These are phyloP conservation scores for Dicrurus megarhynchus DNA, from an alignment of 2,113 vertebrate species.

Conservation along the genomic window DNA sequence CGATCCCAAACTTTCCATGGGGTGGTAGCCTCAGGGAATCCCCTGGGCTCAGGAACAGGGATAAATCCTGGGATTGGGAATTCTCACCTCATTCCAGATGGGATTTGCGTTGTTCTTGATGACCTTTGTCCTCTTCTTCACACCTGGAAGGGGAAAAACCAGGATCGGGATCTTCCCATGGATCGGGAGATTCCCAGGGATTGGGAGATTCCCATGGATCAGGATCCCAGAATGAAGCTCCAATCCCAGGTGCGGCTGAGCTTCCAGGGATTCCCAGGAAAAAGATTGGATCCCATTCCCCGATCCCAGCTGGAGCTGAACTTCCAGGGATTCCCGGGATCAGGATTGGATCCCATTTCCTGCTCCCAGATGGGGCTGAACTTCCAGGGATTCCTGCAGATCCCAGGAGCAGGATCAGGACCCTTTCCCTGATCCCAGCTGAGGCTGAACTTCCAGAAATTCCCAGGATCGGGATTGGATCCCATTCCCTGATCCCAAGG, in stretches of 20 bases:
- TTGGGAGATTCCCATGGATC: background rate
- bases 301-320: fast-evolving
- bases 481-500: too few species aligned
- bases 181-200: fast-evolving
- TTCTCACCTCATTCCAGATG: slow-evolving; percentile 92
- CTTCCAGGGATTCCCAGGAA: fast-evolving
- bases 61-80: background rate
- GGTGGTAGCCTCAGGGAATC: fast-evolving
- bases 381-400: background rate
- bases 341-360: background rate
- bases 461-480: too few species aligned
- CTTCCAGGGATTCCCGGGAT: background rate
- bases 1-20: fast-evolving
- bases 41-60: fast-evolving
- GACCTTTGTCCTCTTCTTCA: slow-evolving; percentile 95
- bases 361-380: fast-evolving
- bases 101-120: slow-evolving; percentile 95
- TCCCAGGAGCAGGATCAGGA: too few species aligned
- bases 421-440: too few species aligned
- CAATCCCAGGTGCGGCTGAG: fast-evolving
- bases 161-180: background rate
- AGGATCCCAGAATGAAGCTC: background rate
- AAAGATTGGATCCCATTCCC: background rate
- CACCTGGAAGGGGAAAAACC: slow-evolving; percentile 61
- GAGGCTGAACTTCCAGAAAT: too few species aligned